Evolutionary conservation across 1,140 invertebrate genomes (phyloP), one percentile per base, ranked within the genome.

Genomic region (Drosophila takahashii): DNA sequence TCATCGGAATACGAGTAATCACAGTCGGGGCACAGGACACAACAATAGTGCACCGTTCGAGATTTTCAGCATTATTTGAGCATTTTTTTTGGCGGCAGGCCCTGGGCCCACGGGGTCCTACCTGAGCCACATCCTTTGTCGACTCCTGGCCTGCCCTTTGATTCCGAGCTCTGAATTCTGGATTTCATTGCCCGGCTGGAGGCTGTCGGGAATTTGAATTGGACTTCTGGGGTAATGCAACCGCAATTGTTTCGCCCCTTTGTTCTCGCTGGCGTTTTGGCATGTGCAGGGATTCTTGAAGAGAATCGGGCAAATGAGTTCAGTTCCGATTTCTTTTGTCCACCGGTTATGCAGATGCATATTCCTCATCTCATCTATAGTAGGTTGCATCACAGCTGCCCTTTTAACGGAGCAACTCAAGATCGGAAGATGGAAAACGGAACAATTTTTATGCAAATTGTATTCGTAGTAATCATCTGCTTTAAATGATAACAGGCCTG

Each of bases 41-140:
- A 62, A 84, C 80, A 84, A 85, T 84, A 69, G 81, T 85, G 81
- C 81, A 84, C 81, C 81, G 79, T 75, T 74, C 58, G 56, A 44
- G 62, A 83, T 60, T 57, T 54, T 66, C 36, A 64, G 45, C 58
- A 54, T 74, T 22, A 22, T 57, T 54, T 66, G 27, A 64, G 45
- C 58, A 54, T 74, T 22, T 22, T 59, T 69, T 89, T 84, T 89
- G 81, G 81, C 81, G 77, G 81, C 81, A 85, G 67, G 81, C 75
- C 72, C 54, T 51, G 61, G 22, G 22, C 22, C 22, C 22, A 22
- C 22, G 22, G 67, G 51, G 44, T 32, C 53, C 44, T 84, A 84
- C 81, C 81, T 84, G 81, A 75, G 60, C 54, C 66, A 60, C 48
- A 57, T 66, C 81, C 69, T 77, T 85, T 84, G 80, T 84, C 69